Percentiles rank a stretch among this genome's conserved stretches.
Evolutionary conservation across 2,888 invertebrate species (phyloP).

Genomic region (Parelbella ahira): DNA sequence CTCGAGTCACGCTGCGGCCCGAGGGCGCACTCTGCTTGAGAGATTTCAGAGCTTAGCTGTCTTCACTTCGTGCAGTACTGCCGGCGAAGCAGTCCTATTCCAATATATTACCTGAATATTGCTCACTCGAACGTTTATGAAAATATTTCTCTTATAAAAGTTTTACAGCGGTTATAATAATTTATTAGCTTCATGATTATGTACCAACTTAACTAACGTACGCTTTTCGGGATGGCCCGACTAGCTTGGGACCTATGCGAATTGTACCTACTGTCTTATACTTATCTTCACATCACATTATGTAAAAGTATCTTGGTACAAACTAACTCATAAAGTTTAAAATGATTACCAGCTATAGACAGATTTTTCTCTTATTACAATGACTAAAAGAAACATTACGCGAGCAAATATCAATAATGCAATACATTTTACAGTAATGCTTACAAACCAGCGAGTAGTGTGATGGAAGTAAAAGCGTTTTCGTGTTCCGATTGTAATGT

Average conservation of each 20-base stretch:
- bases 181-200: no score
- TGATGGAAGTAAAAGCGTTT: constrained; percentile 18
- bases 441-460: constrained; percentile 3
- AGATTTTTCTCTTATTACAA: no score
- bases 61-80: constrained; percentile 10
- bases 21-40: constrained; percentile 10
- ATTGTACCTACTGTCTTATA: no score
- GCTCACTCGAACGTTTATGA: not conserved
- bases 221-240: no score
- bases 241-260: no score
- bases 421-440: constrained; percentile 9
- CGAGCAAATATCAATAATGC: constrained; percentile 4
- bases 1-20: constrained; percentile 6
- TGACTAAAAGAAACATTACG: not conserved
- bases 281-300: no score
- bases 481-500: constrained; percentile 16
- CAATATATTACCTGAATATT: constrained; percentile 7
- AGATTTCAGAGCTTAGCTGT: constrained; percentile 13
- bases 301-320: no score
- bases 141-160: not conserved
- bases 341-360: no score
- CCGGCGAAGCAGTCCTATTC: constrained; percentile 1
- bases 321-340: no score
- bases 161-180: no score
- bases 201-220: no score